Evolutionary conservation across 2,888 invertebrate species (phyloP).

Genomic region (Graphium colonna): DNA sequence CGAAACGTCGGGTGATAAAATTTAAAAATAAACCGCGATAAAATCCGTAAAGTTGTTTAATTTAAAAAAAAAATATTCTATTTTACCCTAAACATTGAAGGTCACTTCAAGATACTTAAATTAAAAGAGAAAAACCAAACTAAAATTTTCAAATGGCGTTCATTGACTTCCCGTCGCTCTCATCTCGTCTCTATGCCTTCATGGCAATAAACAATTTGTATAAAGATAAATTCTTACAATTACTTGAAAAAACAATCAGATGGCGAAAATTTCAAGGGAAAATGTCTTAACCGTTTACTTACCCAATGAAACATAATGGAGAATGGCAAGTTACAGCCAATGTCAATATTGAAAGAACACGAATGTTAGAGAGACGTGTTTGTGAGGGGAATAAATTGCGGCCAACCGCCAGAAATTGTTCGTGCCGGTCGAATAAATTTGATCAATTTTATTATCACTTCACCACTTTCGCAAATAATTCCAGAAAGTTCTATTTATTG

Average conservation of each 20-base stretch:
- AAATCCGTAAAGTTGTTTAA: too few relatives aligned
- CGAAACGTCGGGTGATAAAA: too few relatives aligned
- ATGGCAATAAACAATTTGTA: not conserved
- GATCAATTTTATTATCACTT: constrained; percentile 44
- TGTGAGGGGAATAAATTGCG: constrained; percentile 73
- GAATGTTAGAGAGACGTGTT: constrained; percentile 45
- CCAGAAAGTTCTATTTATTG: constrained; percentile 19
- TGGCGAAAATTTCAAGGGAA: constrained; percentile 2
- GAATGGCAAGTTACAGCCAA: constrained; percentile 40
- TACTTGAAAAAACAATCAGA: constrained; percentile 2
- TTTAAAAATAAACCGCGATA: too few relatives aligned
- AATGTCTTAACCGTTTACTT: constrained; percentile 23
- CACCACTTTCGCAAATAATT: constrained; percentile 32
- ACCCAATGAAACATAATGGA: constrained; percentile 22
- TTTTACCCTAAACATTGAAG: too few relatives aligned
- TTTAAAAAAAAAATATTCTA: too few relatives aligned
- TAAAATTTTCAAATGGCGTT: too few relatives aligned
- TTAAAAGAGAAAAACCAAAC: too few relatives aligned
- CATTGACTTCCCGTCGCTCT: too few relatives aligned
- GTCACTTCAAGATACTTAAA: too few relatives aligned
- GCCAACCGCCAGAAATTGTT: constrained; percentile 52
- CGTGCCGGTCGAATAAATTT: constrained; percentile 56
- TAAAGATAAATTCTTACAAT: not conserved
- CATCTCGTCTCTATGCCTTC: too few relatives aligned
- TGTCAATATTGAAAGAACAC: constrained; percentile 74